Conservation (phyloP, 1,140 invertebrate species). For the Drosophila biarmipes region DNA sequence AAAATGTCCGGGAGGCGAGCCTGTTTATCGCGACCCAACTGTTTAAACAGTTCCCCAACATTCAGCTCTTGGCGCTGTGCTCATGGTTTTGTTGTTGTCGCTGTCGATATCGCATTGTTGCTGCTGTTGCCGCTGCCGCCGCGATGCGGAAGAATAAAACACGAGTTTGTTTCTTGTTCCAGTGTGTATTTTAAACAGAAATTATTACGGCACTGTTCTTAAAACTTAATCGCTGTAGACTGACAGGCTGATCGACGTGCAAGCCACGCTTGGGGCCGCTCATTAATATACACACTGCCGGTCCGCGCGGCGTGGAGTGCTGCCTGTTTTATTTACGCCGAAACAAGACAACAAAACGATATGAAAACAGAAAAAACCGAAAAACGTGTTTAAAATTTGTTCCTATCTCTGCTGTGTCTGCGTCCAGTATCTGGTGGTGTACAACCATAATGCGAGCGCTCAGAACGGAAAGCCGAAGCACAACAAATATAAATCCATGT, state of each 20-base stretch:
- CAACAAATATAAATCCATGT: slow-evolving; percentile 57
- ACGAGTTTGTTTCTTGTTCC: slow-evolving; percentile 41
- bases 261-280: slow-evolving; percentile 59
- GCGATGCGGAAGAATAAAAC: slow-evolving; percentile 71
- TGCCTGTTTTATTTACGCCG: slow-evolving; percentile 20
- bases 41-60: slow-evolving; percentile 61
- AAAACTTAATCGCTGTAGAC: slow-evolving; percentile 64
- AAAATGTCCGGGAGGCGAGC: slow-evolving; percentile 47
- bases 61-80: slow-evolving; percentile 2
- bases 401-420: slow-evolving; percentile 27
- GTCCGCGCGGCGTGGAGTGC: slow-evolving; percentile 9
- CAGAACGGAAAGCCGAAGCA: slow-evolving; percentile 31
- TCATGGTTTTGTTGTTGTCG: slow-evolving; percentile 27
- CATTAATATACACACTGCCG: slow-evolving; percentile 59
- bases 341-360: slow-evolving; percentile 10
- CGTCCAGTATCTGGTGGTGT: slow-evolving; percentile 8
- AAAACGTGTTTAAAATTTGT: slow-evolving; percentile 75
- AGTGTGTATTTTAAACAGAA: slow-evolving; percentile 58
- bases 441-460: slow-evolving; percentile 29
- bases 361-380: slow-evolving; percentile 8
- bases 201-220: slow-evolving; percentile 79
- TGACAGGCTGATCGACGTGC: slow-evolving; percentile 52
- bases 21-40: slow-evolving; percentile 70
- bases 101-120: slow-evolving; percentile 32
- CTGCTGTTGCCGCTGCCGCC: slow-evolving; percentile 18